Conservation (phyloP, 2,113 vertebrate species). For the Megaceryle maxima region DNA sequence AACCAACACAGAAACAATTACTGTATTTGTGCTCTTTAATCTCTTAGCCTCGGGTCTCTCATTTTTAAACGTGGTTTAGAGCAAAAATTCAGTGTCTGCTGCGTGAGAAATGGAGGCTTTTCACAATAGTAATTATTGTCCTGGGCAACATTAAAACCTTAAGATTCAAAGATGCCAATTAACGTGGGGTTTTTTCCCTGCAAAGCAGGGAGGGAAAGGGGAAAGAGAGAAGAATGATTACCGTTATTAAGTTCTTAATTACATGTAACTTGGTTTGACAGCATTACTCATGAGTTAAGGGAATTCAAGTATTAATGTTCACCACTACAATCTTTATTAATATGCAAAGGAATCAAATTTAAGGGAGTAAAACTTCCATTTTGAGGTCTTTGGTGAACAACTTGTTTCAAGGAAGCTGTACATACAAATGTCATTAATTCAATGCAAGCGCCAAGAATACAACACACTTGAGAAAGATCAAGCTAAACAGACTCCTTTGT, state of each 20-base stretch:
- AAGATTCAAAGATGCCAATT: neutral
- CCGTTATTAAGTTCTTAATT: conserved; percentile 1
- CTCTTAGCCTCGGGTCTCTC: neutral
- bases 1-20: neutral
- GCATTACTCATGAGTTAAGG: neutral
- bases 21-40: neutral
- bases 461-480: conserved; percentile 15
- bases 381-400: neutral
- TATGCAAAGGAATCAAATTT: neutral
- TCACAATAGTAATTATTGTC: neutral
- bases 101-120: neutral
- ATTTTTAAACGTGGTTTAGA: neutral
- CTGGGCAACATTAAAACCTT: neutral
- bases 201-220: neutral
- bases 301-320: neutral
- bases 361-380: neutral
- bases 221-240: neutral
- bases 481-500: neutral
- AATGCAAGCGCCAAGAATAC: neutral
- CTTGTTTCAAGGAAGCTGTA: neutral
- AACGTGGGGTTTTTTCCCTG: neutral
- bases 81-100: neutral
- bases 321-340: neutral
- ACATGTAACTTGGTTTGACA: neutral
- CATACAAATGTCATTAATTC: neutral